Percentiles rank a stretch among this genome's conserved stretches.
These are phyloP conservation scores for Rhabdomys dilectus DNA, from an alignment of 2,113 vertebrate genomes.

Conservation along the genomic window DNA sequence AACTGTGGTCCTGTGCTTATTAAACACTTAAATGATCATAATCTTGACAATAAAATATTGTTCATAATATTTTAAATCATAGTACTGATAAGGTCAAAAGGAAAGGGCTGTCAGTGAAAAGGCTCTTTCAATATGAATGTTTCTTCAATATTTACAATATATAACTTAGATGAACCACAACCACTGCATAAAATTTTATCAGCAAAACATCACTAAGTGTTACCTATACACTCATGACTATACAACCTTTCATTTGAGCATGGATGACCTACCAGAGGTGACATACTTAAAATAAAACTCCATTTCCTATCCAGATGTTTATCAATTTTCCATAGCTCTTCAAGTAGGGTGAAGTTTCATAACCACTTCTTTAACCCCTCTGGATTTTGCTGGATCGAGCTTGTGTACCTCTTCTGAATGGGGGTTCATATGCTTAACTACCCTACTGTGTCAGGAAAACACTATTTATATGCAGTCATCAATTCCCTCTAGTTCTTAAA, in stretches of 20 bases:
- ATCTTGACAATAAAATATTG: background rate
- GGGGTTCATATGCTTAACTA: background rate
- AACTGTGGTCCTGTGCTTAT: background rate
- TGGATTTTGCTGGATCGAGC: background rate
- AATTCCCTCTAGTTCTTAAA: background rate
- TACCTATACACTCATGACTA: background rate
- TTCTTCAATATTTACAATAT: background rate
- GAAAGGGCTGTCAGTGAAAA: background rate
- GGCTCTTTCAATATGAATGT: background rate
- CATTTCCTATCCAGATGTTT: background rate
- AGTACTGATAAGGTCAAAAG: background rate
- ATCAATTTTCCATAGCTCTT: no score
- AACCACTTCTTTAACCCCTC: no score
- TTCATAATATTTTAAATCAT: slow-evolving; percentile 39
- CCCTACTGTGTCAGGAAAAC: background rate
- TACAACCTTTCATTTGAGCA: background rate
- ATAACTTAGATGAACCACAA: background rate
- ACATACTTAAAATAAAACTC: background rate
- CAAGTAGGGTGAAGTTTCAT: background rate
- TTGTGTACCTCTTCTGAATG: background rate
- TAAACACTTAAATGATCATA: background rate
- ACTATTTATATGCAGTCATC: background rate
- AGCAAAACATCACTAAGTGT: background rate
- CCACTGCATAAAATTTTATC: background rate
- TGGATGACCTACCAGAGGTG: background rate